Conservation (phyloP, 2,797 vertebrate genomes). For the Chelonia mydas region DNA sequence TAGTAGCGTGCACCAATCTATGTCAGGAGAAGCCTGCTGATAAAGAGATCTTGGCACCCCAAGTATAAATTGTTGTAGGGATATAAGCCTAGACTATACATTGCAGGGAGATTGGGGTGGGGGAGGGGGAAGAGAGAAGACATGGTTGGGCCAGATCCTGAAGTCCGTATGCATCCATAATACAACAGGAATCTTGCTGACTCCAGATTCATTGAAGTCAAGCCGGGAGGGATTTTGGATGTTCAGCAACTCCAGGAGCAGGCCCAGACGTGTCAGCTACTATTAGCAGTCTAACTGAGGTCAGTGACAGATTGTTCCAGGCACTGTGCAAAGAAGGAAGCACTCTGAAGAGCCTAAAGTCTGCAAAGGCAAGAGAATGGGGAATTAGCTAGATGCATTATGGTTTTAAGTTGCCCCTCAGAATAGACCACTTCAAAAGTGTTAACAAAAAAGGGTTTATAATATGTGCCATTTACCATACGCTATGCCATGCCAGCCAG, state of each 20-base stretch:
- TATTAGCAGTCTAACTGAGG: not conserved
- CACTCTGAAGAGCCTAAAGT: not conserved
- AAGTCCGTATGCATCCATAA: not conserved
- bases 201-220: not conserved
- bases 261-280: not conserved
- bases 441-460: not conserved
- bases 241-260: not conserved
- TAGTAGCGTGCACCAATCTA: not conserved
- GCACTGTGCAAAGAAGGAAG: not conserved
- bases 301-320: not conserved
- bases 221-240: not conserved
- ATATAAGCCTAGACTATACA: not conserved
- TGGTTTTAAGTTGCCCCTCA: not conserved
- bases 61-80: not conserved
- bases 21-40: not conserved
- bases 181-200: not conserved
- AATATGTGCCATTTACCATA: not conserved
- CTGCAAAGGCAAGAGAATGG: not conserved
- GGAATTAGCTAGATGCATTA: not conserved
- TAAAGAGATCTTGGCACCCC: not conserved
- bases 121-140: too few relatives aligned
- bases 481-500: not conserved
- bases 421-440: not conserved
- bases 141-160: not conserved
- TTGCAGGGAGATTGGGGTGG: fast-evolving